Base-by-base conservation (phyloP, 2,113 vertebrate genomes). In the Rhinoptilus africanus region DNA sequence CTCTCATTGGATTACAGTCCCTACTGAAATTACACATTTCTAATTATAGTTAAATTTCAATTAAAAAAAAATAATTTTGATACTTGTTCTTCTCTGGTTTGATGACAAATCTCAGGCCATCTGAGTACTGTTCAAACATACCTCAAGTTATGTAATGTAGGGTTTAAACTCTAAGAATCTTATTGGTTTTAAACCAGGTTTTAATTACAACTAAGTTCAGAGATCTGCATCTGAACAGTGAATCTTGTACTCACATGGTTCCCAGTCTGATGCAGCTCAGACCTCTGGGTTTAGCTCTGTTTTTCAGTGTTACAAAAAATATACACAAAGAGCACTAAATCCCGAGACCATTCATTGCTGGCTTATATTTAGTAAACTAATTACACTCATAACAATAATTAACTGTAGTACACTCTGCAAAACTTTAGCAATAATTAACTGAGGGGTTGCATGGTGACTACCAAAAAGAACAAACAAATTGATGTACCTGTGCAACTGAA, bases 101-200 rank as follows among this genome's bases (percentile, higher is more conserved):
- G 5, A 27, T 53, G 18, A 39, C 5, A 51, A 71, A 41, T 53
- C 21, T 48, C 26, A 27, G 13, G 2, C 72, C 21, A 67, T 4
- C 1, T 71, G 12, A 34, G 9, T 19, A n/a, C 14, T 1, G 0
- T 23, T 93, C 13, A 83, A 62, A 71, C 5, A 2, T 37, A 20
- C 14, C 3, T 68, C 12, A 66, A 9, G 8, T 30, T 57, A 4
- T 6, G 28, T 43, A 37, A 53, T 0, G 0, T 0, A 23, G 3
- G 7, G 12, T 15, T 81, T 37, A 71, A 48, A 34, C 2, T 8
- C 13, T 41, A 24, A 50, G 19, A 74, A 57, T 32, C 19, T 19
- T 41, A 41, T 41, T 41, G 41, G 41, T 41, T 41, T 41, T 41
- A 13, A 41, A 41, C 10, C 41, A 41, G 12, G 10, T 41, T 41